Evolutionary conservation across 2,888 invertebrate species (phyloP).

Genomic region (Phlogophora meticulosa): DNA sequence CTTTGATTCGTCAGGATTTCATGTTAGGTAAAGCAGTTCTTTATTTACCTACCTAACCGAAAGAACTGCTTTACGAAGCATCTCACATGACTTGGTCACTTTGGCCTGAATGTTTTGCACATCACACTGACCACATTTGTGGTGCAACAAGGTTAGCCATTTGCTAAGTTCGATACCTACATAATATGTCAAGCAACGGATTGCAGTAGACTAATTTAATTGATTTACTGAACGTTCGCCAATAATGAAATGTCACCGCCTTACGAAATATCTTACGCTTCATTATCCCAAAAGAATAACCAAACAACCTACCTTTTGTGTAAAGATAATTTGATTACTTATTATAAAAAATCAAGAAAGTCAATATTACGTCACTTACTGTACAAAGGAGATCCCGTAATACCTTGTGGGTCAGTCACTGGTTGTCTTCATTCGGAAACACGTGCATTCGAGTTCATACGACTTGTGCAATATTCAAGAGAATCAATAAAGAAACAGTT

Average conservation of each 20-base stretch:
- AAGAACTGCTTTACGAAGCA: not conserved
- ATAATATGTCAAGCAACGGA: not conserved
- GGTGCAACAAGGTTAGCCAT: not conserved
- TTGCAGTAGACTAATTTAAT: constrained; percentile 1
- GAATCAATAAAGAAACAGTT: constrained; percentile 52
- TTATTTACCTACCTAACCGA: too few species aligned
- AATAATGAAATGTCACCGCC: not conserved
- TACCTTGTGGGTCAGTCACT: constrained; percentile 35
- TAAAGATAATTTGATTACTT: constrained; percentile 9
- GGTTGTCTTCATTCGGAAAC: constrained; percentile 37
- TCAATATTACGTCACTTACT: constrained; percentile 36
- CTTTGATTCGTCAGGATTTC: too few species aligned
- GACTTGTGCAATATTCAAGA: constrained; percentile 54
- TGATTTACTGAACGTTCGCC: not conserved
- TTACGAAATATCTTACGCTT: not conserved
- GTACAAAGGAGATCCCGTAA: constrained; percentile 36
- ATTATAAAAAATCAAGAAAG: constrained; percentile 19
- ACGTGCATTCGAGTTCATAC: constrained; percentile 35
- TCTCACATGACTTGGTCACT: not conserved
- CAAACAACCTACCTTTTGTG: not conserved
- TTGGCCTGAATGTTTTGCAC: not conserved
- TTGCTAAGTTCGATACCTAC: too few species aligned
- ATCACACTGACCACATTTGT: not conserved
- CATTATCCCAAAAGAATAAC: not conserved
- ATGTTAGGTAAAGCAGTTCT: too few species aligned